phyloP scores from a whole-genome alignment of 2,797 vertebrate genomes.

The Catamblyrhynchus diadema region DNA sequence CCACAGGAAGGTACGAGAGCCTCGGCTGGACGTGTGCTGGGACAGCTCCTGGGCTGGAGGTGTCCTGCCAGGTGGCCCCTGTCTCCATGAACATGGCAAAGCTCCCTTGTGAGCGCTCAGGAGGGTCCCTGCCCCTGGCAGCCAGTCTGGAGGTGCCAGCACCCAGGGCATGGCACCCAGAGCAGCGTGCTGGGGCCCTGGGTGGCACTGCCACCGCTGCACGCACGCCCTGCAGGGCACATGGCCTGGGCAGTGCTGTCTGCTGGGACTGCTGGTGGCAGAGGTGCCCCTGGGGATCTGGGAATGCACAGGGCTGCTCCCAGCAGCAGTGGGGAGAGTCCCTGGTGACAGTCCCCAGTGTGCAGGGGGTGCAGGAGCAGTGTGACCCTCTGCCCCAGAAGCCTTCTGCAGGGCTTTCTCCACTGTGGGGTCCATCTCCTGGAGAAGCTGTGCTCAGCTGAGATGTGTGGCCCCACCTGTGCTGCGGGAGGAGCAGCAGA shows the following conservation, averaged over 20 bases:
- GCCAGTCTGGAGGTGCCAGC: not conserved
- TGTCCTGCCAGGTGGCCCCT: fast-evolving
- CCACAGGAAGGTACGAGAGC: slow-evolving; percentile 84
- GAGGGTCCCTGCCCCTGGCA: not conserved
- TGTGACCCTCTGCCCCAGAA: not conserved
- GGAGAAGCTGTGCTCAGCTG: not conserved
- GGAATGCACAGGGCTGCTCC: not conserved
- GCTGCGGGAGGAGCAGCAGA: not conserved
- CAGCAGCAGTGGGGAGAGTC: not conserved
- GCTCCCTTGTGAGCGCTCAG: not conserved
- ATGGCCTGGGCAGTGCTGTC: not conserved
- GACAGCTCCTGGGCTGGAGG: not conserved
- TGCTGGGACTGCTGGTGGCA: not conserved
- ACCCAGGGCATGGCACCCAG: fast-evolving
- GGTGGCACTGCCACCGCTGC: fast-evolving
- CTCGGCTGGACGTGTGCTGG: fast-evolving
- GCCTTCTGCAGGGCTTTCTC: not conserved
- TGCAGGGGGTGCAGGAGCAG: not conserved
- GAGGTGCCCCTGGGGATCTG: not conserved
- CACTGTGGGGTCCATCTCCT: not conserved
- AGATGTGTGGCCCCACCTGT: not conserved
- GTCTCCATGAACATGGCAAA: fast-evolving
- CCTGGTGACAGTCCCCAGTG: not conserved
- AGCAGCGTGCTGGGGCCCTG: not conserved
- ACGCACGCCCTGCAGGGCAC: not conserved